Percentiles rank a stretch among this genome's conserved stretches.
phyloP scores from a whole-genome alignment of 2,113 vertebrate genomes.

The Motacilla alba region DNA sequence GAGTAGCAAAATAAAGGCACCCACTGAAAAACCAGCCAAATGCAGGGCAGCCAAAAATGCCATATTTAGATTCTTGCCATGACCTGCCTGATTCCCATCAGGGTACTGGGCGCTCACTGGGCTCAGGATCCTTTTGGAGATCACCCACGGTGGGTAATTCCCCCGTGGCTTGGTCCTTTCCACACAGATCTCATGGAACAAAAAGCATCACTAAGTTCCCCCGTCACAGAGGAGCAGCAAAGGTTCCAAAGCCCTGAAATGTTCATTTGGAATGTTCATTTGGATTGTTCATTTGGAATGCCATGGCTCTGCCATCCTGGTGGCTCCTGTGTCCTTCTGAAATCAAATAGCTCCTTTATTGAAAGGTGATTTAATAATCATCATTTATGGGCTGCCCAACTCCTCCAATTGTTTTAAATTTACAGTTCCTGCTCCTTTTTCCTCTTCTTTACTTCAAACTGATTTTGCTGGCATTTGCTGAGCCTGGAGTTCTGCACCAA shows the following conservation, averaged over 20 bases:
- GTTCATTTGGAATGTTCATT: neutral
- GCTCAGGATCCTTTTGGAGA: neutral
- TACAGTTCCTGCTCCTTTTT: neutral
- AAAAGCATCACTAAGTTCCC: neutral
- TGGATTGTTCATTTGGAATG: neutral
- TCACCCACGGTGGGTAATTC: neutral
- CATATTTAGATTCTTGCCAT: neutral
- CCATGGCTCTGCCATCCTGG: neutral
- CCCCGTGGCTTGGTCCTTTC: neutral
- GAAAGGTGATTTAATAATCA: neutral
- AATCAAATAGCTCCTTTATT: neutral
- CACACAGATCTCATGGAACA: neutral
- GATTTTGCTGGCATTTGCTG: neutral
- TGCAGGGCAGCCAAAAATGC: neutral
- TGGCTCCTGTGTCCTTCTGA: neutral
- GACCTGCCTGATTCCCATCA: neutral
- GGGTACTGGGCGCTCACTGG: neutral
- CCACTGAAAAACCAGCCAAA: neutral
- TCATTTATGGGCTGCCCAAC: neutral
- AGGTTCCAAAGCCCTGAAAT: neutral
- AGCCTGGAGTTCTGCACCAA: neutral
- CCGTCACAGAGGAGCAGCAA: neutral
- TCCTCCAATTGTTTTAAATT: neutral
- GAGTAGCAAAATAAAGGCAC: neutral
- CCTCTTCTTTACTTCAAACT: neutral